Base-by-base conservation (phyloP, 2,797 vertebrate genomes). In the Spinus olivaceus region DNA sequence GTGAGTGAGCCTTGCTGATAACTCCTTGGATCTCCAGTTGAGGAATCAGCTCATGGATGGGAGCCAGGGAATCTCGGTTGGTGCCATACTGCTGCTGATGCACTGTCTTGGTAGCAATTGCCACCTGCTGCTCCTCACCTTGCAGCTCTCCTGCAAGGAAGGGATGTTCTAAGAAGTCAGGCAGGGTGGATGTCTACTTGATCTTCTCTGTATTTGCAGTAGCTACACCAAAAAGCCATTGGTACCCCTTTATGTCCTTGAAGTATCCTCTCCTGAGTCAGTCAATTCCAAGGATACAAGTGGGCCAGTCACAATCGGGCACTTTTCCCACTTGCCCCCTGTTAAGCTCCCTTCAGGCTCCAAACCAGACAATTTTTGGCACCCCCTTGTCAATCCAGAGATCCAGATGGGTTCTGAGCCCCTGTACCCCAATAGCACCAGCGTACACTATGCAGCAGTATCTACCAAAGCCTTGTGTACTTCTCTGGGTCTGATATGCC, bases 1-100 rank as follows among this genome's bases (percentile, higher is more conserved):
- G 57, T 39, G 44, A 44, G 21, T 8, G 28, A 57, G n/a, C 5
- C 51, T 51, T 71, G 51, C 44, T 70, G 65, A 9, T 51, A 17
- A 30, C n/a, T 77, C 30, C 44, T 39, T 39, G 57, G n/a, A 6
- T 70, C 17, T 51, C 30, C 35, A 65, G 15, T 0, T 51, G 33
- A 39, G 33, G 17, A 27, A 41, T 27, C 44, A 41, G 39, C 44
- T 33, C 30, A 22, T 20, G 57, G 57, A 23, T 33, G 65, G 35
- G 17, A 64, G 44, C 50, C 79, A 56, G 50, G 44, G 24, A 33
- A 49, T 17, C 72, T 46, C 1, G 0, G 16, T 14, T 37, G 66
- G 33, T 41, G 65, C 0, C 2, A 27, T 20, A 27, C 11, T 51
- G 65, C 56, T 3, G 14, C 21, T 0, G 0, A 28, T 24, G 28